A percentile compares a stretch with the other conserved stretches of the same genome.
Evolutionary conservation across 1,140 invertebrate genomes (phyloP).

Genomic region (Plutomurus gul): DNA sequence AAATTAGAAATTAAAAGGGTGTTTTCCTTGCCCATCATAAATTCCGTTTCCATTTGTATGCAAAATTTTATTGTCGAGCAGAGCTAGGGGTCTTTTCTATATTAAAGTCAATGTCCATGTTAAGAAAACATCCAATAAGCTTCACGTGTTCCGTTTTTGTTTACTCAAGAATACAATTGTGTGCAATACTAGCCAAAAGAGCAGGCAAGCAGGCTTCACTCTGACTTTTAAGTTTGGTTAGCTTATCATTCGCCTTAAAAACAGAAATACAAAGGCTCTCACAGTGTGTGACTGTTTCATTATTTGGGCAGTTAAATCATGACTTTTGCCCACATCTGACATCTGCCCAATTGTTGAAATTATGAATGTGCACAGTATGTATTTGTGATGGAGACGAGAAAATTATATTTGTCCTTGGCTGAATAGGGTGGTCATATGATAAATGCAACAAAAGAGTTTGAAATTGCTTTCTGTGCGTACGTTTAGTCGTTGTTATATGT

Average conservation of each 20-base stretch:
- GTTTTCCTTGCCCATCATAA: conserved; percentile 14
- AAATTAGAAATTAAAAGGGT: conserved; percentile 17
- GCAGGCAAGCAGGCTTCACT: no score
- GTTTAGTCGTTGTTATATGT: no score
- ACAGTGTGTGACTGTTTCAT: neutral
- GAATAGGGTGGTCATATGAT: neutral
- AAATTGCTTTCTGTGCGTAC: neutral
- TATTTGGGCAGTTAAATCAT: conserved; percentile 29
- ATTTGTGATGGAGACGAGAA: neutral
- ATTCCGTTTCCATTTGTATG: conserved; percentile 16
- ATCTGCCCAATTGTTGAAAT: neutral
- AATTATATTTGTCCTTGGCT: conserved; percentile 11
- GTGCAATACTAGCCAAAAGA: no score
- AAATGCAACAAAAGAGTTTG: conserved; percentile 20
- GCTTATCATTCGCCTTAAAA: conserved; percentile 13
- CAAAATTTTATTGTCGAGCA: conserved; percentile 10
- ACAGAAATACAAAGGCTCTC: conserved; percentile 9
- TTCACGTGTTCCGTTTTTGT: no score
- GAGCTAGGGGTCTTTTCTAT: neutral
- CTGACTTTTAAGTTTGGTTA: neutral
- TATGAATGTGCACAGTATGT: neutral
- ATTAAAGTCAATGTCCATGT: neutral
- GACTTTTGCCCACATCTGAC: conserved; percentile 28
- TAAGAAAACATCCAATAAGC: no score
- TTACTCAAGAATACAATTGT: no score